These are phyloP conservation scores for Cylindroiulus punctatus DNA, from an alignment of 2,888 invertebrate genomes.

Conservation along the genomic window DNA sequence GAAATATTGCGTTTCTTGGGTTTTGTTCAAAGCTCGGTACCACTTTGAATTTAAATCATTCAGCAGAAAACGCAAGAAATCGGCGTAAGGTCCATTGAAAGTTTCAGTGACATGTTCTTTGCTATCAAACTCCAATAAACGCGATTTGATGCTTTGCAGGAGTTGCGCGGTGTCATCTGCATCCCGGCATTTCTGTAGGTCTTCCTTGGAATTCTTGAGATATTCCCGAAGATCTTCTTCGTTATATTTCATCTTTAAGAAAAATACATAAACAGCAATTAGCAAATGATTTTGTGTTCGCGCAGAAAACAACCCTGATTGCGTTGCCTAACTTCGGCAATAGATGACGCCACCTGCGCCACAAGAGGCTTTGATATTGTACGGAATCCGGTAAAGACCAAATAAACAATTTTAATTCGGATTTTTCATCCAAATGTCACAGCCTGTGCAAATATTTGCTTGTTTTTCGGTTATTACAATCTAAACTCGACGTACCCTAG, in stretches of 20 bases:
- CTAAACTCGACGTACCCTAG: too few relatives aligned
- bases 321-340: not conserved
- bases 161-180: not conserved
- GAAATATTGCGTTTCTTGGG: slow-evolving; percentile 3
- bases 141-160: not conserved
- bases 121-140: not conserved
- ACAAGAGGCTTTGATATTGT: not conserved
- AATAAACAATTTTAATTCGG: not conserved
- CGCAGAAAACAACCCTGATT: too few relatives aligned
- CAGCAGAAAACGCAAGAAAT: slow-evolving; percentile 12
- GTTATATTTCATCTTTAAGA: not conserved
- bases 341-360: not conserved
- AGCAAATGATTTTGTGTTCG: too few relatives aligned
- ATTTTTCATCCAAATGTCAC: not conserved
- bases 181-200: not conserved
- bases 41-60: slow-evolving; percentile 49
- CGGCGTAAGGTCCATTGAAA: not conserved
- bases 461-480: too few relatives aligned
- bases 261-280: not conserved
- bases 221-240: not conserved
- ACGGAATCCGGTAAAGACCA: not conserved
- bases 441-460: too few relatives aligned
- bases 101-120: not conserved
- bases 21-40: not conserved
- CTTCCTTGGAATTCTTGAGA: not conserved